Conservation (phyloP, 2,888 invertebrate genomes). For the Drosophila borborema region DNA sequence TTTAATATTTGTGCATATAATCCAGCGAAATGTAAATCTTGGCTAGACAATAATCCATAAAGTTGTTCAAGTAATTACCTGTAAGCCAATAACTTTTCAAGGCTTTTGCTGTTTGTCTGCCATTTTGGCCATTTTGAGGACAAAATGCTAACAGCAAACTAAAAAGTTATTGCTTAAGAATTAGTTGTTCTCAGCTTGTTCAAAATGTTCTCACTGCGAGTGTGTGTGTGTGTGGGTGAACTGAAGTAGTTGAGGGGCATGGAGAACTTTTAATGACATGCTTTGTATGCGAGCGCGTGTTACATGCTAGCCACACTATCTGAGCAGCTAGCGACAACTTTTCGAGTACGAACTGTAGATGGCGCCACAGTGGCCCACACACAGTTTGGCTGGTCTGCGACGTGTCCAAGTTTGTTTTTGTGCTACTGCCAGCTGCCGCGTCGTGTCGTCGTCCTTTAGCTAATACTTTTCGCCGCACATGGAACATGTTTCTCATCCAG, state of each 20-base stretch:
- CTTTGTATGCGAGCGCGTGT: conserved; percentile 75
- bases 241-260: background rate
- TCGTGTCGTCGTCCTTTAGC: conserved; percentile 55
- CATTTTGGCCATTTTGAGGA: conserved; percentile 24
- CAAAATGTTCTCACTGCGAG: background rate
- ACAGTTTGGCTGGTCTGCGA: conserved; percentile 28
- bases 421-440: conserved; percentile 24
- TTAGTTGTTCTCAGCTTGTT: conserved; percentile 38
- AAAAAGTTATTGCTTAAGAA: conserved; percentile 53
- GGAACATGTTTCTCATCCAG: conserved; percentile 42
- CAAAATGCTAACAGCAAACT: conserved; percentile 25
- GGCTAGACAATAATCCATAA: conserved; percentile 1
- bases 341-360: conserved; percentile 26
- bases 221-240: background rate
- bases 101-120: conserved; percentile 1
- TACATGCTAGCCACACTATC: conserved; percentile 72
- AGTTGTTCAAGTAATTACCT: background rate
- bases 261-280: conserved; percentile 73
- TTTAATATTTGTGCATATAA: background rate
- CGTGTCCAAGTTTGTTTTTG: conserved; percentile 63
- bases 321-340: conserved; percentile 62
- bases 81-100: conserved; percentile 11
- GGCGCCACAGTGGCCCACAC: background rate
- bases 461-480: conserved; percentile 62
- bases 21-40: background rate